Conservation (phyloP, 1,140 invertebrate genomes). For the Drosophila seguyi region DNA sequence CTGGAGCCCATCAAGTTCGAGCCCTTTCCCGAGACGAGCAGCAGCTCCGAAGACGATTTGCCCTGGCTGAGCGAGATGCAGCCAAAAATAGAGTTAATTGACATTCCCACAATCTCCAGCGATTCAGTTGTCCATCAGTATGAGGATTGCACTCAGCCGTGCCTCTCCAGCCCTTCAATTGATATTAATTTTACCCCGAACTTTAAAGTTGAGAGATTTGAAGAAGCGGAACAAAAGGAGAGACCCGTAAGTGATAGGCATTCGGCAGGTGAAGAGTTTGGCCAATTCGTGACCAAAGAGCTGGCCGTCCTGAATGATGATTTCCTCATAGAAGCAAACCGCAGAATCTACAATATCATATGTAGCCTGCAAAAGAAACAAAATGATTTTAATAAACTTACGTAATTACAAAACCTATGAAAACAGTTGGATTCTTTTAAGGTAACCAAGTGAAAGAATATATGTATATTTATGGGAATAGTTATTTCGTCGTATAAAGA, state of each 20-base stretch:
- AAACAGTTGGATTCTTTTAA: background rate
- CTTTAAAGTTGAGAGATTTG: background rate
- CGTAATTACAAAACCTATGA: background rate
- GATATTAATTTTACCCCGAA: background rate
- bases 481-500: background rate
- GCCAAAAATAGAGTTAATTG: background rate
- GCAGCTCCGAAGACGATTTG: slow-evolving; percentile 16
- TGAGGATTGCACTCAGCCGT: background rate
- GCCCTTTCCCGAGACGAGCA: background rate
- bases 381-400: slow-evolving; percentile 25
- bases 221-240: background rate
- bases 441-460: too few species aligned
- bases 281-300: slow-evolving; percentile 54
- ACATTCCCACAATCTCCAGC: slow-evolving; percentile 2
- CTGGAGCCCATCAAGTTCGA: slow-evolving; percentile 4
- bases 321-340: slow-evolving; percentile 52
- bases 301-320: slow-evolving; percentile 39
- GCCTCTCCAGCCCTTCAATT: slow-evolving; percentile 1
- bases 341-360: slow-evolving; percentile 54
- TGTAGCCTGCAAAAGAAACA: slow-evolving; percentile 55
- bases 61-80: slow-evolving; percentile 11
- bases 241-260: background rate
- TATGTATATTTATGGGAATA: too few species aligned
- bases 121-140: slow-evolving; percentile 22
- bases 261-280: slow-evolving; percentile 40